phyloP scores from a whole-genome alignment of 2,888 invertebrate species.

The Drosophila pegasa region DNA sequence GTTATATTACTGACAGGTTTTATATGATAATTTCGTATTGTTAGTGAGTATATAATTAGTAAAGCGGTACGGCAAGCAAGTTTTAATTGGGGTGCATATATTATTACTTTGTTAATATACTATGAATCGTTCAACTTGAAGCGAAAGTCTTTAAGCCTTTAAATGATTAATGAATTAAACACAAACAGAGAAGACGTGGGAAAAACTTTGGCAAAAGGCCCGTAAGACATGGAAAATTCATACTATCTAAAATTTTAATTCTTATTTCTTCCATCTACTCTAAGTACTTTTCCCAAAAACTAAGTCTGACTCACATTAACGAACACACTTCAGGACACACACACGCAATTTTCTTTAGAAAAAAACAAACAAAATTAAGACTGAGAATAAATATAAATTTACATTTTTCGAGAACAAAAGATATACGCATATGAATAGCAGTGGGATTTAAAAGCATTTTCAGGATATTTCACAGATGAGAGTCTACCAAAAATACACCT shows the following conservation, averaged over 20 bases:
- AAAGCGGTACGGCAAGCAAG: constrained; percentile 16
- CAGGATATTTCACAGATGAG: background rate
- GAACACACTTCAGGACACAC: constrained; percentile 30
- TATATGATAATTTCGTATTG: background rate
- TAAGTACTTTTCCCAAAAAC: background rate
- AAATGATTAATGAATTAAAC: background rate
- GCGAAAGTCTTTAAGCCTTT: background rate
- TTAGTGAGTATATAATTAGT: constrained; percentile 9
- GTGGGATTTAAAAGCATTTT: background rate
- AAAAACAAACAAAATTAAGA: background rate
- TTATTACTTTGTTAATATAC: background rate
- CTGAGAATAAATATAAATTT: background rate
- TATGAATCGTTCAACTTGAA: background rate
- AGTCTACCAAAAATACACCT: background rate
- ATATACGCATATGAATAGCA: background rate
- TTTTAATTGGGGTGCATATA: background rate
- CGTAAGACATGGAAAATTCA: background rate
- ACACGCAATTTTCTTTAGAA: constrained; percentile 47
- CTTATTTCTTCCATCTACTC: background rate
- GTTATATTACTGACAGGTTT: background rate
- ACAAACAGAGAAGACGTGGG: background rate
- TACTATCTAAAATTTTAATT: background rate
- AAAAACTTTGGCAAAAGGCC: background rate
- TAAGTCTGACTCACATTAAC: background rate
- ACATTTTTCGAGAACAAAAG: background rate